These are phyloP conservation scores for Tupaia chinensis DNA, from an alignment of 2,113 vertebrate genomes.

Conservation along the genomic window DNA sequence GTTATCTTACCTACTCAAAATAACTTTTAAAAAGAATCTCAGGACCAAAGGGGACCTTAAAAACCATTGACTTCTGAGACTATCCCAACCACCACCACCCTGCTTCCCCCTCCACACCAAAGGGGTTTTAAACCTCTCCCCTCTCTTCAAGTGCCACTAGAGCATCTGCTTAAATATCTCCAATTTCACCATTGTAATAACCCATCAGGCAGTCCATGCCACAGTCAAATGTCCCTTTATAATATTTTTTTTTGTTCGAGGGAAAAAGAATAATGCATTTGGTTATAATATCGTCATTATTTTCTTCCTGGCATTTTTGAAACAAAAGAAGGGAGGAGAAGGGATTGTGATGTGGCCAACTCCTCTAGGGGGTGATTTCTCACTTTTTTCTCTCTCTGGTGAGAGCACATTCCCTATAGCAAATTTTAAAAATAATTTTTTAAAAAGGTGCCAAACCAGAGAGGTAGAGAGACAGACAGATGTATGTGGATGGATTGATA, in stretches of 20 bases:
- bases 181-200: background rate
- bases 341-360: no score
- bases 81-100: background rate
- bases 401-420: no score
- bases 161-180: background rate
- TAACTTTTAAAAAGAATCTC: background rate
- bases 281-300: constrained; percentile 51
- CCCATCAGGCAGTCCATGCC: background rate
- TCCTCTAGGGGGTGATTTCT: no score
- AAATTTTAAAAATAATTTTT: no score
- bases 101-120: background rate
- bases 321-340: no score
- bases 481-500: background rate
- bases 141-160: background rate
- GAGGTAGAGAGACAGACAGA: no score
- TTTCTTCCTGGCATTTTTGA: constrained; percentile 45
- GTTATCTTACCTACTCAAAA: background rate
- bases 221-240: background rate
- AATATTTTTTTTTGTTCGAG: background rate
- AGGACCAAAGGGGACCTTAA: background rate
- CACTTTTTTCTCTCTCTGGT: no score
- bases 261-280: constrained; percentile 53
- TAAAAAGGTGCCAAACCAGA: no score
- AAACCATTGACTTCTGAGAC: background rate
- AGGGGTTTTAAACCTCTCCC: background rate